Base-by-base conservation (phyloP, 2,113 vertebrate species). In the Pelobates fuscus region DNA sequence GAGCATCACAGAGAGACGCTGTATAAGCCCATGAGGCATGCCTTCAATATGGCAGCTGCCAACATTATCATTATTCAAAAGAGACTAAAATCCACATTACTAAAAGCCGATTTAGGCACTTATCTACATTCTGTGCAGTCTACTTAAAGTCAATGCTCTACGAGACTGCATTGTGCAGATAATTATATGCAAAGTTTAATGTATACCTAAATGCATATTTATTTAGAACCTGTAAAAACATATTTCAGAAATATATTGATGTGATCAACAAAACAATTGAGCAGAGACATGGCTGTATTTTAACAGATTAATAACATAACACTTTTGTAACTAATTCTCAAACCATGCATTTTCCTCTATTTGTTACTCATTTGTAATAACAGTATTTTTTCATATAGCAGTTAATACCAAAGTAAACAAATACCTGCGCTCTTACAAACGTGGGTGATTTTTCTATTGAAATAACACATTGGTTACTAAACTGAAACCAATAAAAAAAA, bases 11-110 rank as follows among this genome's bases (percentile, higher is more conserved):
- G 20, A 61, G 43, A 61, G 37, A 37, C 4, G 24, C 37, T 26
- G 41, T 27, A 37, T 61, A 49, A 71, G 41, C 69, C 69, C 69
- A 46, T 27, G 69, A 71, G 69, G 57, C 41, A 71, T 24, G 37
- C 59, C 57, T 44, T 70, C 58, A 60, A 61, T 60, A 49, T 71
- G 69, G 69, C 69, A 61, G 37, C 57, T 61, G 69, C 58, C 69
- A 71, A 61, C 32, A 71, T 30, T 71, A 46, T 30, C 24, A 71
- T 61, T 18, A 71, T 46, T 71, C 69, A 71, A 71, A 44, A n/a
- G 18, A 61, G n/a, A 63, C 60, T 14, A 60, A 70, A 71, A 71
- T 29, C 23, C 24, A 21, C 37, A 61, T 17, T 49, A n/a, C 57
- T 61, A 14, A 71, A 71, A 71, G 57, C 57, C 41, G 18, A 44